These are phyloP conservation scores for Penaeus chinensis DNA, from an alignment of 1,140 invertebrate species.

Conservation along the genomic window DNA sequence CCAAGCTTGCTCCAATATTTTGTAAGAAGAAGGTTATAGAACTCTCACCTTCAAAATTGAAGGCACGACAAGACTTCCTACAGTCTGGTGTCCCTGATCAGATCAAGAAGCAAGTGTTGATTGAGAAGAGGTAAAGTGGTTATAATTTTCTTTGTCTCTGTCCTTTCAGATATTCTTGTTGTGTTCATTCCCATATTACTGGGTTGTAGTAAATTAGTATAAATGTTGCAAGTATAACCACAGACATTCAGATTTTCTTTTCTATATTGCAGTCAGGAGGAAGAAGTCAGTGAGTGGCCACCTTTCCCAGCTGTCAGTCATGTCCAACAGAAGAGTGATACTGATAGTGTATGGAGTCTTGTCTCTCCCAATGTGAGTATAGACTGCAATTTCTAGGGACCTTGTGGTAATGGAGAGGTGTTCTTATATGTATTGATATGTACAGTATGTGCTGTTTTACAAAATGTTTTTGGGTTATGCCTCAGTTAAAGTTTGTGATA, in stretches of 20 bases:
- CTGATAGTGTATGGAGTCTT: constrained; percentile 29
- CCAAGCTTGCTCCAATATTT: constrained; percentile 49
- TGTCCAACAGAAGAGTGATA: constrained; percentile 35
- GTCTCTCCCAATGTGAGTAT: constrained; percentile 27
- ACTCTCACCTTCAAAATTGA: constrained; percentile 41
- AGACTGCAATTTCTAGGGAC: background rate
- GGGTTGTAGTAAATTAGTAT: too few species aligned
- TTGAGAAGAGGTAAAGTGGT: constrained; percentile 39
- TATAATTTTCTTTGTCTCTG: background rate
- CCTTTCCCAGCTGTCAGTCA: constrained; percentile 37
- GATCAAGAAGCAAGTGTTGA: constrained; percentile 31
- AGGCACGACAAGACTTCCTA: constrained; percentile 51
- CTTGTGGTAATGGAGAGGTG: background rate
- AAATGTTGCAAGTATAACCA: too few species aligned
- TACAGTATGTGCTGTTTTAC: too few species aligned
- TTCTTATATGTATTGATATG: background rate
- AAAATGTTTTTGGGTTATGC: too few species aligned
- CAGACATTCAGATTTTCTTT: background rate
- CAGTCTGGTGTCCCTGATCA: constrained; percentile 42
- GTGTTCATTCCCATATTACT: too few species aligned
- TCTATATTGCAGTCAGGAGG: constrained; percentile 21
- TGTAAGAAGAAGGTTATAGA: constrained; percentile 38
- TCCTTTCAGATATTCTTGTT: too few species aligned
- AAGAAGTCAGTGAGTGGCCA: constrained; percentile 24
- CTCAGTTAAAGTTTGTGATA: too few species aligned